These are phyloP conservation scores for Mastomys natalensis DNA, from an alignment of 2,113 vertebrate species.

Conservation along the genomic window DNA sequence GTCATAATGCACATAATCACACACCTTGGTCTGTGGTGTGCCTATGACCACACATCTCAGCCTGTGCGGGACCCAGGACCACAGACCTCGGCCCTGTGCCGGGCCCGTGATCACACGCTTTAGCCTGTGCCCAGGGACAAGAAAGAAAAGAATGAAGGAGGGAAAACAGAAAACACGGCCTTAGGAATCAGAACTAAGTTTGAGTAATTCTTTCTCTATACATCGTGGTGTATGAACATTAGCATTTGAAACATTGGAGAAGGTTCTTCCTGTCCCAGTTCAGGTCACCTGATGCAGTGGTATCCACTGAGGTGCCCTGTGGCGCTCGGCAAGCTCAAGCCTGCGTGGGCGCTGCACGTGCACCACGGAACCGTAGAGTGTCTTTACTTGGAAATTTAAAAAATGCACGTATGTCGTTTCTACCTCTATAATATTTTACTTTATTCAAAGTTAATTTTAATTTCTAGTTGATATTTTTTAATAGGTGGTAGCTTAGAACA, in stretches of 20 bases:
- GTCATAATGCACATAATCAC: background rate
- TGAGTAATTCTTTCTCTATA: background rate
- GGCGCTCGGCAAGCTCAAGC: background rate
- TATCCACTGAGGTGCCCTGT: background rate
- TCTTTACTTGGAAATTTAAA: background rate
- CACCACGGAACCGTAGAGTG: background rate
- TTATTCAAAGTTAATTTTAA: conserved; percentile 24
- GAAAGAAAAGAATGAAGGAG: background rate
- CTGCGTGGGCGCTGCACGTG: fast-evolving
- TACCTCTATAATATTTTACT: conserved; percentile 20
- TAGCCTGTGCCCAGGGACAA: background rate
- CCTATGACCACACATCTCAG: background rate
- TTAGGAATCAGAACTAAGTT: background rate
- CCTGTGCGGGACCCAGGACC: too few species aligned
- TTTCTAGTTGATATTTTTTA: conserved; percentile 49
- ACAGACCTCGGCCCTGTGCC: background rate
- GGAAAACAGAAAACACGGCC: too few species aligned
- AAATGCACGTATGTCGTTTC: too few species aligned
- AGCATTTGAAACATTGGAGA: background rate
- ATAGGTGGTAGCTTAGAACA: background rate
- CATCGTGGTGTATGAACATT: background rate
- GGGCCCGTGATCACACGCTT: background rate
- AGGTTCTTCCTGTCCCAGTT: background rate
- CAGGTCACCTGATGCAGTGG: background rate
- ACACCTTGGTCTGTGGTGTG: fast-evolving